Conservation (phyloP, 1,140 invertebrate species). For the Periplaneta americana region DNA sequence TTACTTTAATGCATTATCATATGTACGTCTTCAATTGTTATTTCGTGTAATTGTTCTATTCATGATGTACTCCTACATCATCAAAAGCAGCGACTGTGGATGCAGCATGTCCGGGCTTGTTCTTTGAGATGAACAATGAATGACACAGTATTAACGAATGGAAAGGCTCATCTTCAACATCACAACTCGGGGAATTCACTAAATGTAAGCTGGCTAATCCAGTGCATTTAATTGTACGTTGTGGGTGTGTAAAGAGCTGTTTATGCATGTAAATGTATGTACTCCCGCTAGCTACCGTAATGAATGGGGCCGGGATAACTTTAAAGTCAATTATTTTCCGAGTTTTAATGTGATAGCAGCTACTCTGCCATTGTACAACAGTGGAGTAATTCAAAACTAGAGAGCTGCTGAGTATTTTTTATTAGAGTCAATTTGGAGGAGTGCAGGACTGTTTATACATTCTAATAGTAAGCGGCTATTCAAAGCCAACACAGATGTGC, state of each 20-base stretch:
- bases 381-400: background rate
- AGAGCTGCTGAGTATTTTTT: too few species aligned
- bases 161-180: background rate
- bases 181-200: background rate
- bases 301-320: background rate
- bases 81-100: too few species aligned
- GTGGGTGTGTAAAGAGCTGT: background rate
- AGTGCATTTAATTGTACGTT: background rate
- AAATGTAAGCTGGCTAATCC: background rate
- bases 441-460: too few species aligned
- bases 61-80: too few species aligned
- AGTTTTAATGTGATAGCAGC: background rate
- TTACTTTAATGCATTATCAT: too few species aligned
- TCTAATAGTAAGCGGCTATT: too few species aligned
- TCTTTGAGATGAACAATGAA: background rate
- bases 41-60: too few species aligned
- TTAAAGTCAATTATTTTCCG: background rate
- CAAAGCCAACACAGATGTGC: too few species aligned
- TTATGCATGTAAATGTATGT: background rate
- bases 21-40: too few species aligned
- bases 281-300: background rate
- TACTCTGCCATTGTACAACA: background rate
- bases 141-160: background rate
- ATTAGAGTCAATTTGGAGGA: too few species aligned
- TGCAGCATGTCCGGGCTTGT: background rate